Evolutionary conservation across 1,140 invertebrate species (phyloP).

Genomic region (Adoxophyes honmai): DNA sequence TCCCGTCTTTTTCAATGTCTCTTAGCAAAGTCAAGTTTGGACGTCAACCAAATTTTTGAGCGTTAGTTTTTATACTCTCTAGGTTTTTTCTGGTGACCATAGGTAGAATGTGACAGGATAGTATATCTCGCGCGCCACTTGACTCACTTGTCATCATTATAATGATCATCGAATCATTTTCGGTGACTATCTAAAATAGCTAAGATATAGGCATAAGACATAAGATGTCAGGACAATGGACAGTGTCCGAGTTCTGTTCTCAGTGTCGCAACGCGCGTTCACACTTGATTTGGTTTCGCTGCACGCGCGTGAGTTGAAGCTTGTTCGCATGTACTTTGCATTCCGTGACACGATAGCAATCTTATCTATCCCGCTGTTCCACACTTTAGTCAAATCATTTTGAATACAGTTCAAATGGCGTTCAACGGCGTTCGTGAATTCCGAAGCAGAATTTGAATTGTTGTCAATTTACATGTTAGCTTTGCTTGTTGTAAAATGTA

Average conservation of each 20-base stretch:
- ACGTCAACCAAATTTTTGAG: too few species aligned
- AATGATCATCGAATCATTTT: not conserved
- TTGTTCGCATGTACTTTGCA: constrained; percentile 12
- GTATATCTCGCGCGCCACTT: too few species aligned
- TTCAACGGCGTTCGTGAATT: too few species aligned
- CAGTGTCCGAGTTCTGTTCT: constrained; percentile 1
- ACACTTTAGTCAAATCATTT: not conserved
- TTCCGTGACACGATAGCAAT: constrained; percentile 5
- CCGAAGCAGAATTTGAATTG: too few species aligned
- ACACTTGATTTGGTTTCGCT: constrained; percentile 17
- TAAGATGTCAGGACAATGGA: constrained; percentile 2
- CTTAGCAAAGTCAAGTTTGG: too few species aligned
- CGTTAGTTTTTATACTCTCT: too few species aligned
- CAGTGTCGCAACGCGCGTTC: constrained; percentile 9
- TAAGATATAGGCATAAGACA: not conserved
- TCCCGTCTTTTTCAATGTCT: too few species aligned
- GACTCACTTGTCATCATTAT: too few species aligned
- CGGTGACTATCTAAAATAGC: not conserved
- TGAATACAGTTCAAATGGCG: not conserved
- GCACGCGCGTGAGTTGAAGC: constrained; percentile 11
- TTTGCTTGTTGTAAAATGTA: too few species aligned
- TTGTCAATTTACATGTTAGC: too few species aligned
- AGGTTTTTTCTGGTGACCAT: too few species aligned
- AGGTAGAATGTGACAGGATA: too few species aligned
- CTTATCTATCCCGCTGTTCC: constrained; percentile 3